phyloP scores from a whole-genome alignment of 2,888 invertebrate genomes.

The Callosobruchus maculatus region DNA sequence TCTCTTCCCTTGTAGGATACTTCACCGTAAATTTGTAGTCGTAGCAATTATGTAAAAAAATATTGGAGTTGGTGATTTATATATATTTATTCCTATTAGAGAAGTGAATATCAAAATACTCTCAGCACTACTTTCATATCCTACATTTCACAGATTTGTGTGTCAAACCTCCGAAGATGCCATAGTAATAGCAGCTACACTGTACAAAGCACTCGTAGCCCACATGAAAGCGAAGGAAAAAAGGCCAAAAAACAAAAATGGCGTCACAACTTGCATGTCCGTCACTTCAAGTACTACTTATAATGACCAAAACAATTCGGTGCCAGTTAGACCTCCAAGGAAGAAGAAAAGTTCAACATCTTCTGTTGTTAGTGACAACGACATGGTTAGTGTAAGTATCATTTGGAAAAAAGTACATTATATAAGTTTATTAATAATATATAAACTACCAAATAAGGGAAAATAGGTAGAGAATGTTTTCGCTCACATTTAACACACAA shows the following conservation, averaged over 20 bases:
- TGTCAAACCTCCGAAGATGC: constrained; percentile 88
- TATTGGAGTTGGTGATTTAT: no score
- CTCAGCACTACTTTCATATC: background rate
- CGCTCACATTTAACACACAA: no score
- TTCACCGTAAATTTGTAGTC: no score
- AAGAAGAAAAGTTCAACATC: constrained; percentile 67
- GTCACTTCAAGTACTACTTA: constrained; percentile 59
- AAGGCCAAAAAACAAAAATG: constrained; percentile 66
- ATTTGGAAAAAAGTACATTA: no score
- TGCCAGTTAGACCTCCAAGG: constrained; percentile 70
- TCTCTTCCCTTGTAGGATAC: no score
- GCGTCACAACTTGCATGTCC: constrained; percentile 75
- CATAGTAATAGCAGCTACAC: constrained; percentile 84
- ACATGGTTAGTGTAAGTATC: constrained; percentile 49
- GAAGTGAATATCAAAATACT: background rate
- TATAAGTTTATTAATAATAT: no score
- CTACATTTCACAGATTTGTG: constrained; percentile 57
- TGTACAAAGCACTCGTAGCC: constrained; percentile 84
- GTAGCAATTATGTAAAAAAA: no score
- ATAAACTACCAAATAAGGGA: no score
- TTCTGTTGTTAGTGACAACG: constrained; percentile 59
- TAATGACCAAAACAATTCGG: constrained; percentile 31
- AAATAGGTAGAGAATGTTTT: no score
- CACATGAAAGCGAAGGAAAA: constrained; percentile 67
- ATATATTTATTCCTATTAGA: no score